Evolutionary conservation across 2,113 vertebrate genomes (phyloP).

Genomic region (Phalacrocorax pelagicus): DNA sequence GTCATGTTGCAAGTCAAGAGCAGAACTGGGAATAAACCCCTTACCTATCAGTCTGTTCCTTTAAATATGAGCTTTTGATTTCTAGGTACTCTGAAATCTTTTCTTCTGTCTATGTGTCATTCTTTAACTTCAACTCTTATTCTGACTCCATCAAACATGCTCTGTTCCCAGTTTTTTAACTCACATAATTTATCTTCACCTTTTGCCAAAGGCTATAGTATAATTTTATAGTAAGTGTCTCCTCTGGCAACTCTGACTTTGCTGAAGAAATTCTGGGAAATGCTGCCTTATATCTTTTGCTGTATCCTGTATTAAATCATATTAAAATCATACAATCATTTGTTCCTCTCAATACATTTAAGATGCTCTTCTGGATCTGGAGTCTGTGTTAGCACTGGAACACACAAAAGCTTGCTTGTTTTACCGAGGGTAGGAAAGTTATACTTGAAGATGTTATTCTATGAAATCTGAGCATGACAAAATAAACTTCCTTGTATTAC

Average conservation of each 20-base stretch:
- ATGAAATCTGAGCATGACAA: slow-evolving; percentile 48
- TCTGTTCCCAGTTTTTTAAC: not conserved
- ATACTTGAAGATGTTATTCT: slow-evolving; percentile 40
- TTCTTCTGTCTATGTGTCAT: not conserved
- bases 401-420: slow-evolving; percentile 51
- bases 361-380: not conserved
- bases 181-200: not conserved
- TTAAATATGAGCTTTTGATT: not conserved
- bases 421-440: slow-evolving; percentile 54
- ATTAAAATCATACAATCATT: not conserved
- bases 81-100: not conserved
- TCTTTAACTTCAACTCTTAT: not conserved
- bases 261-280: not conserved
- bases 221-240: not conserved
- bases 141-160: not conserved
- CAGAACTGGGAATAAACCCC: not conserved
- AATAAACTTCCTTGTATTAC: slow-evolving; percentile 68
- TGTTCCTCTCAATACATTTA: not conserved
- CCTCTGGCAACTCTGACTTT: not conserved
- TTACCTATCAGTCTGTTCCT: not conserved
- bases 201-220: not conserved
- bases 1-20: not conserved
- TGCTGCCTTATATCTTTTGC: not conserved
- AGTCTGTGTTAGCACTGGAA: not conserved
- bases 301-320: not conserved